These are phyloP conservation scores for Mesoligia furuncula DNA, from an alignment of 2,888 invertebrate species.

Conservation along the genomic window DNA sequence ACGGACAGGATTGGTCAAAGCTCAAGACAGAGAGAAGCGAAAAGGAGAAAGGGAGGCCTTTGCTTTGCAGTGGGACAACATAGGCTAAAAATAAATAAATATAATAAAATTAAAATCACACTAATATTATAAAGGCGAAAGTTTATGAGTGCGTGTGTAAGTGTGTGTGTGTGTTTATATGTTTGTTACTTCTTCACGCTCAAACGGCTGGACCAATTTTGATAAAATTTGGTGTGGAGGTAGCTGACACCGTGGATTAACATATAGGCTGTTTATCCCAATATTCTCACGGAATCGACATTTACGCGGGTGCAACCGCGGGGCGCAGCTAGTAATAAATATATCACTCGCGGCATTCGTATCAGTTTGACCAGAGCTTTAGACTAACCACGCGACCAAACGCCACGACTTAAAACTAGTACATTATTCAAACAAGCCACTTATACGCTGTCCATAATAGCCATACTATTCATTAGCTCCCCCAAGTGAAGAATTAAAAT, in stretches of 20 bases:
- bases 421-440: constrained; percentile 38
- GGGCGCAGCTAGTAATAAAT: no score
- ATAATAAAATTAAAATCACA: no score
- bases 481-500: constrained; percentile 80
- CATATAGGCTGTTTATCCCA: no score
- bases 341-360: neutral
- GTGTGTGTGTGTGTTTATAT: no score
- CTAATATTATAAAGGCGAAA: no score
- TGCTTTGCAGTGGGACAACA: neutral
- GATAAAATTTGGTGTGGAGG: no score
- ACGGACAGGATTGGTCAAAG: neutral
- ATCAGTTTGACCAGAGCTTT: neutral
- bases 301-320: no score
- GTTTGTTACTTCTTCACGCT: no score
- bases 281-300: no score
- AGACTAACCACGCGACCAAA: neutral
- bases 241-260: no score
- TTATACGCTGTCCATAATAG: constrained; percentile 38
- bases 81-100: neutral
- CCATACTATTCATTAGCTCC: constrained; percentile 64
- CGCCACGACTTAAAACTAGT: neutral
- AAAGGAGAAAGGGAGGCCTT: neutral
- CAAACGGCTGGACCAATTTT: no score
- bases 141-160: no score
- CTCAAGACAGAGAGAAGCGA: neutral